Conservation (phyloP, 2,113 vertebrate genomes). For the Pollimyrus isidori region DNA sequence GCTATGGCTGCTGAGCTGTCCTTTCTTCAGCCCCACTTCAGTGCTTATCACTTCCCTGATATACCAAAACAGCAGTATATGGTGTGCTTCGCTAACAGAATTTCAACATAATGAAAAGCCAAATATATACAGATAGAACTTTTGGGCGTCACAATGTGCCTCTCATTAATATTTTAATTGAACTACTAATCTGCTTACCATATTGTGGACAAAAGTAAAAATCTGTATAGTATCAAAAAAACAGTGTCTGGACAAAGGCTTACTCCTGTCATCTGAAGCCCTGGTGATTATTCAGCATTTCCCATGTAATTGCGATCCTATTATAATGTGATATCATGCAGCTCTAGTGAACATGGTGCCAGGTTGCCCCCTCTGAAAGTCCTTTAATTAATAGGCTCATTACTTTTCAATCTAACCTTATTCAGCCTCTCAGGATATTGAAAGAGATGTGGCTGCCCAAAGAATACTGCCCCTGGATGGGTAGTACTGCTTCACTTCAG, state of each 20-base stretch:
- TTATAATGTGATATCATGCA: not conserved
- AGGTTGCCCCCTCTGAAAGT: slow-evolving; percentile 38
- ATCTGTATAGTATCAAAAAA: not conserved
- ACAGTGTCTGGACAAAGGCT: not conserved
- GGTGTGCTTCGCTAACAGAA: not conserved
- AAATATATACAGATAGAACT: not conserved
- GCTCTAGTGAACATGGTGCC: slow-evolving; percentile 22
- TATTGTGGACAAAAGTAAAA: not conserved
- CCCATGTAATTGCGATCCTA: not conserved
- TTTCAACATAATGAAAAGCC: not conserved
- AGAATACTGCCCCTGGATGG: slow-evolving; percentile 49
- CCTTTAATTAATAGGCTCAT: slow-evolving; percentile 72
- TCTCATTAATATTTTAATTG: not conserved
- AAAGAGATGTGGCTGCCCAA: slow-evolving; percentile 50
- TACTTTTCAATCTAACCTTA: slow-evolving; percentile 63
- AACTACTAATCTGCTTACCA: not conserved
- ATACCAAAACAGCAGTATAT: not conserved
- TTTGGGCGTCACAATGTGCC: not conserved
- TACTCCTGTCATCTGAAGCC: not conserved
- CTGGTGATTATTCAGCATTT: not conserved
- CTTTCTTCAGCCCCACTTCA: not conserved
- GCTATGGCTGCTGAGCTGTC: not conserved
- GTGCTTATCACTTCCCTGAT: not conserved
- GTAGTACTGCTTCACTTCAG: slow-evolving; percentile 47
- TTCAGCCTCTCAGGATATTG: slow-evolving; percentile 48